Evolutionary conservation across 2,113 vertebrate species (phyloP).

Genomic region (Oenanthe melanoleuca): DNA sequence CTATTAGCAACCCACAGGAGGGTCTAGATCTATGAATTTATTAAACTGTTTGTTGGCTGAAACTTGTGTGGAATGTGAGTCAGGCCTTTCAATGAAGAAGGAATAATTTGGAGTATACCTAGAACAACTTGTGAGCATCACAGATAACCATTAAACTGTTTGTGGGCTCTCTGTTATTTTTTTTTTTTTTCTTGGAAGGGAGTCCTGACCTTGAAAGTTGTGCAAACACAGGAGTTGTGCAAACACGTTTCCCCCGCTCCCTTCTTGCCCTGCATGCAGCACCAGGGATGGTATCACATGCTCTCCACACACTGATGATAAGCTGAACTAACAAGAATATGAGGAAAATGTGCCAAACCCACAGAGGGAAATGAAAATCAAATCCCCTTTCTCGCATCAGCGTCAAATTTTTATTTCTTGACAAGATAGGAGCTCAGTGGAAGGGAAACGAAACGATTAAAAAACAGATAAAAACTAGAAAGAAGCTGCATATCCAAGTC

Average conservation of each 20-base stretch:
- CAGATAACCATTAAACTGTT: background rate
- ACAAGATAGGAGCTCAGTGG: slow-evolving; percentile 58
- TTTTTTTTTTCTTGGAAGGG: background rate
- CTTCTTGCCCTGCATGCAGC: background rate
- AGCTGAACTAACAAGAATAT: slow-evolving; percentile 59
- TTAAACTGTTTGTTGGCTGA: background rate
- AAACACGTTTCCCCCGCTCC: background rate
- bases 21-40: background rate
- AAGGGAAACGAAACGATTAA: slow-evolving; percentile 63
- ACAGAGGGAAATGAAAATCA: slow-evolving; percentile 60
- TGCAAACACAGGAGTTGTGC: background rate
- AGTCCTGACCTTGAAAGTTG: slow-evolving; percentile 55
- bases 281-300: background rate
- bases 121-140: background rate
- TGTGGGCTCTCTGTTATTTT: background rate
- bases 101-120: background rate
- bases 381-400: slow-evolving; percentile 65
- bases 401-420: slow-evolving; percentile 72
- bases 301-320: slow-evolving; percentile 27
- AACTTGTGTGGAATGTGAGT: background rate
- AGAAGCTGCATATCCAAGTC: slow-evolving; percentile 52
- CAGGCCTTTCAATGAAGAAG: background rate
- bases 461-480: slow-evolving; percentile 29
- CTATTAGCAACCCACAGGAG: background rate
- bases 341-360: slow-evolving; percentile 53